Evolutionary conservation across 1,140 invertebrate species (phyloP), one percentile per base, ranked within the genome.

Genomic region (Papilio aristodemus): DNA sequence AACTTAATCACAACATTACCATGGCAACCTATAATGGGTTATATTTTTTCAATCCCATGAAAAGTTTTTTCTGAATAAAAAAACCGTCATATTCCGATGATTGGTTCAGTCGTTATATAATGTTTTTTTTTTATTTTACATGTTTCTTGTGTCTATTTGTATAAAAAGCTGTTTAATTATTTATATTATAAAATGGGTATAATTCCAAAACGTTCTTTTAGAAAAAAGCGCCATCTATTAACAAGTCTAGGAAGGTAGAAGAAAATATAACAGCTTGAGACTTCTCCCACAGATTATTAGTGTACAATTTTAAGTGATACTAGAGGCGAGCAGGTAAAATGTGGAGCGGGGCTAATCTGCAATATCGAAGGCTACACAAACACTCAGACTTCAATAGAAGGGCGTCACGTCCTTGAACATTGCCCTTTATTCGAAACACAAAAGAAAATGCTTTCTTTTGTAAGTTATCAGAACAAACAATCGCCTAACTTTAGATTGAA

Each of bases 161-260:
- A n/a, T n/a, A n/a, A n/a, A n/a, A n/a, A n/a, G n/a, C n/a, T n/a
- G n/a, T n/a, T n/a, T n/a, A n/a, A n/a, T n/a, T n/a, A n/a, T n/a
- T n/a, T n/a, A n/a, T n/a, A n/a, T n/a, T n/a, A n/a, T n/a, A n/a
- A n/a, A n/a, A n/a, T n/a, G n/a, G n/a, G n/a, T n/a, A n/a, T n/a
- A n/a, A n/a, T n/a, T n/a, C n/a, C n/a, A n/a, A n/a, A n/a, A n/a
- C n/a, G n/a, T n/a, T n/a, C n/a, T n/a, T n/a, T n/a, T n/a, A n/a
- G n/a, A n/a, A n/a, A n/a, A n/a, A n/a, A 79, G 36, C 70, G 81
- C 76, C 84, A 87, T 85, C 85, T 87, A 76, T 62, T 41, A 68
- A 10, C 46, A 67, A 60, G 57, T 64, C 69, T 67, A 27, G 6
- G 57, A 72, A 79, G 70, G 67, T 67, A 11, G 19, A 43, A 17